Base-by-base conservation (phyloP, 1,140 invertebrate genomes). In the Eueides isabella region DNA sequence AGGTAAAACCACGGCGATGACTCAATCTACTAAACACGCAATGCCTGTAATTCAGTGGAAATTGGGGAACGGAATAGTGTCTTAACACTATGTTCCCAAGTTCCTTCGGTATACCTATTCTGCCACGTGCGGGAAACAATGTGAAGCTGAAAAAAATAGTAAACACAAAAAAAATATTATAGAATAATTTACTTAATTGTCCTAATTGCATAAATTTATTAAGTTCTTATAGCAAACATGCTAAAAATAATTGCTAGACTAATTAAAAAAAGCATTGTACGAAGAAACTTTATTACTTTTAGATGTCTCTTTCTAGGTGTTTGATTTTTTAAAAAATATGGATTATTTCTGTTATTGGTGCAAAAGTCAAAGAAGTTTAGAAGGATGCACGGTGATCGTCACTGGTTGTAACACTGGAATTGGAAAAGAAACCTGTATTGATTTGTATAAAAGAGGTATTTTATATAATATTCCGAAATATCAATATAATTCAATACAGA, bases 361-460 rank as follows among this genome's bases (percentile, higher is more conserved):
- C 68, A 83, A 80, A 74, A 90, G 90, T 55, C 87, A 94, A 70
- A 93, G 94, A 3, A 81, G 94, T 72, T 90, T 93, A 29, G 93
- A 95, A 67, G 95, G 94, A 0, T 97, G 97, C 93, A 95, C 97
- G 12, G 94, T 96, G 1, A 95, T 99, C 63, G 93, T 99, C 35
- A 98, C 97, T 0, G 98, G 98, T 16, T 95, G 96, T 29, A 98
- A 98, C 85, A 96, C 96, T 12, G 98, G 98, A 7, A 98, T 98
- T 78, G 98, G 98, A 14, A 97, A 97, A 92, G 96, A 96, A 85
- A 97, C 97, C 5, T 97, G 95, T 0, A 83, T 94, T 38, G 96
- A 97, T 85, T 88, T 97, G 74, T 97, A 96, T 55, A 55, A 55
- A 55, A 23, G 48, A 55, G 48, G 48, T 55, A 55, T 44, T 19